Evolutionary conservation across 2,888 invertebrate species (phyloP), one percentile per base, ranked within the genome.

Genomic region (Cheilosia scutellata): DNA sequence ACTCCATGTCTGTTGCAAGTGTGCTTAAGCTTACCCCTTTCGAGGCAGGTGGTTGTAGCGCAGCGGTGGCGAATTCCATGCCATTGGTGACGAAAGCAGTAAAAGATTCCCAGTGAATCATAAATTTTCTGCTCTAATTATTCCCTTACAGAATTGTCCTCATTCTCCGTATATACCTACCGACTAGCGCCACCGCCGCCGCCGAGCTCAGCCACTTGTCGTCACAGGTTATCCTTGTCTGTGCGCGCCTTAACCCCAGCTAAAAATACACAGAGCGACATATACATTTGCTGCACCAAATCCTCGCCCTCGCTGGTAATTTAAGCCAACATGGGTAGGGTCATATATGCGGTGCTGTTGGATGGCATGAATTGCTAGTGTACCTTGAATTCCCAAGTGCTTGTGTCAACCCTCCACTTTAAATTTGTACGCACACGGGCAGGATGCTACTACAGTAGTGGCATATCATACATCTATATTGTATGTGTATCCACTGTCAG

Each of bases 61-160:
- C n/a, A 25, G n/a, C 27, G 20, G 37, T 31, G 40, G 42, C 40
- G 65, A 66, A 44, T 57, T 33, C 71, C 31, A 20, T 60, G 55
- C 16, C 42, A 40, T 40, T 79, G 44, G 71, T 82, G 76, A 82
- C 76, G 86, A 80, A 76, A 66, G 57, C 65, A 62, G 37, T 57
- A 49, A 63, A 70, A 72, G n/a, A 49, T 66, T 82, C 63, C 62
- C 76, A 77, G 82, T 86, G 86, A 86, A 82, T 86, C 82, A 86
- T 86, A 86, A 76, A 86, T 77, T 86, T 72, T 86, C 86, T 72
- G 86, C 86, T 76, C 86, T 86, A 82, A 86, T 86, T 86, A 86
- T 82, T 86, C 86, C 47, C 82, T 82, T 63, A 80, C 77, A 77
- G 76, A 82, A 77, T 68, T 68, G 82, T 86, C 82, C 86, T 63